Conservation (phyloP, 2,888 invertebrate species). For the Erebia epiphron region DNA sequence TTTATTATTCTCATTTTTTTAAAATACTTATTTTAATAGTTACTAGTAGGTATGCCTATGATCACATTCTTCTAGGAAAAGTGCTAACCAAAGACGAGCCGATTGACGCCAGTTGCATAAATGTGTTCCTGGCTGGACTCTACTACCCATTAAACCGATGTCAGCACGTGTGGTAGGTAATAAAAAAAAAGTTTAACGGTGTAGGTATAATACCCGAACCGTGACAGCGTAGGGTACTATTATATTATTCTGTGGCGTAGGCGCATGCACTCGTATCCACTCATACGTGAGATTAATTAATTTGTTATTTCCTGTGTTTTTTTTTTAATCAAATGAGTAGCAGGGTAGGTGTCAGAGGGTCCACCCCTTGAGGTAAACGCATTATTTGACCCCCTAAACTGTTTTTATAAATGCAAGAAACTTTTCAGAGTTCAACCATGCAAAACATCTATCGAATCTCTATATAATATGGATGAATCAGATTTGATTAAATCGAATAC, state of each 20-base stretch:
- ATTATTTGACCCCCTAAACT: not conserved
- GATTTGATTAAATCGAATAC: too few species aligned
- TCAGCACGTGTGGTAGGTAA: not conserved
- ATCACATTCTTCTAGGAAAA: too few species aligned
- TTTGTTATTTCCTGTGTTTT: slow-evolving; percentile 13
- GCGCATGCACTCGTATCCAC: slow-evolving; percentile 6
- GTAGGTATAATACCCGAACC: not conserved
- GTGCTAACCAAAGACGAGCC: too few species aligned
- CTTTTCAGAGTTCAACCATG: too few species aligned
- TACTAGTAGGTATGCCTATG: too few species aligned
- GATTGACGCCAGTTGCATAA: too few species aligned
- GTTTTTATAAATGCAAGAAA: not conserved
- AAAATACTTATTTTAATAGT: too few species aligned
- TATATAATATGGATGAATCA: too few species aligned
- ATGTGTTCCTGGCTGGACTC: not conserved
- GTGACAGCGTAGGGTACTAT: slow-evolving; percentile 17
- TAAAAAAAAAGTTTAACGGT: slow-evolving; percentile 3
- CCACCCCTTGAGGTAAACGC: not conserved
- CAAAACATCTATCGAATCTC: too few species aligned
- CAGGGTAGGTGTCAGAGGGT: slow-evolving; percentile 2
- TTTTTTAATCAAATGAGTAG: not conserved
- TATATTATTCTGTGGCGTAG: too few species aligned
- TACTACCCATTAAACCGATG: not conserved
- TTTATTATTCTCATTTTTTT: too few species aligned
- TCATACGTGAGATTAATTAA: slow-evolving; percentile 18